Base-by-base conservation (phyloP, 2,888 invertebrate species). In the Spisula solida region DNA sequence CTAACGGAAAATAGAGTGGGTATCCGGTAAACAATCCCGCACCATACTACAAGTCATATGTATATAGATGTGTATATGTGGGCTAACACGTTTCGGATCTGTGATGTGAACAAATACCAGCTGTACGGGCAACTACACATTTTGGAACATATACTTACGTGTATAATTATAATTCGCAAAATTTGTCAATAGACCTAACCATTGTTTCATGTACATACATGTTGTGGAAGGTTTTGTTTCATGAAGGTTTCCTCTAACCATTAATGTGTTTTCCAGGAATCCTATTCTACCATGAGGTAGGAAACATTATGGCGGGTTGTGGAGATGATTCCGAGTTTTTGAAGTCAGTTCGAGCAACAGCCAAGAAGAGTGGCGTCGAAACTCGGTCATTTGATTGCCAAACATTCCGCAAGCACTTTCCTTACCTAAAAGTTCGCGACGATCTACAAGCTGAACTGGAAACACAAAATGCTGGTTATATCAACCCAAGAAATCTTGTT, bases 401-500 rank as follows among this genome's bases (percentile, higher is more conserved):
- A 20, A 60, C 55, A 31, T 70, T 91, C 5, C 0, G 25, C 16
- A n/a, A 70, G 34, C 25, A 56, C 16, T 88, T 86, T 86, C 92
- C 93, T 1, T 93, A 89, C 51, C 60, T 94, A 12, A 90, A 90
- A 41, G 85, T 93, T 34, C 51, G 83, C 4, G 25, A 34, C 0
- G 47, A 85, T 12, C 89, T 91, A 60, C 25, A 34, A 47, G 90
- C 87, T 0, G 82, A 86, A 41, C 66, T 81, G 31, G 90, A 90
- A 87, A 14, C 18, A 8, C 51, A 79, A 47, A 85, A 89, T 31
- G 90, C 92, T 20, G 94, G 94, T 4, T 84, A 90, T 56, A 90
- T 94, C 18, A 93, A 90, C 84, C 93, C 94, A 34, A 87, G 94
- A 70, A 89, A 84, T 34, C 47, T 93, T 12, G 87, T 93, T 8